Conservation (phyloP, 2,797 vertebrate genomes). For the Distichodus sexfasciatus region DNA sequence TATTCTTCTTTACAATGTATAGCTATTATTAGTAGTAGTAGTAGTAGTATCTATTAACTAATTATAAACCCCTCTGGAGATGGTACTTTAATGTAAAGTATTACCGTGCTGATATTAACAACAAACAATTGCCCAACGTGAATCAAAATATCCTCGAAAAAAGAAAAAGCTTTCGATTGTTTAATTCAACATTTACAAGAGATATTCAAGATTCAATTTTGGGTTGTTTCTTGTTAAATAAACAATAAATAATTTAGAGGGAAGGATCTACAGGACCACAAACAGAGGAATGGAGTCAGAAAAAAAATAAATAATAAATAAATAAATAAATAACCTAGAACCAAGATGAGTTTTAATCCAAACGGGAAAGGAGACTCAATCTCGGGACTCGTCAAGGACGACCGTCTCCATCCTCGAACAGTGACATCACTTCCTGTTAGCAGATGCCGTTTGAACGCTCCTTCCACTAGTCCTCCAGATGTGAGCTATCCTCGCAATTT, state of each 20-base stretch:
- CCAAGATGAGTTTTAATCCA: neutral
- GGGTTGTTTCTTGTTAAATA: neutral
- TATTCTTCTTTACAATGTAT: conserved; percentile 1
- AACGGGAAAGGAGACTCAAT: conserved; percentile 5
- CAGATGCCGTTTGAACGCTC: conserved; percentile 43
- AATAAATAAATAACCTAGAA: too few relatives aligned
- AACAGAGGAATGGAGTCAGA: conserved; percentile 11
- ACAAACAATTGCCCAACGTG: conserved; percentile 23
- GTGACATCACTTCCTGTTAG: conserved; percentile 57
- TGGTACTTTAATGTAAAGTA: conserved; percentile 50
- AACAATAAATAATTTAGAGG: conserved; percentile 3
- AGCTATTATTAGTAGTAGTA: too few relatives aligned
- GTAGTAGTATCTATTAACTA: conserved; percentile 5
- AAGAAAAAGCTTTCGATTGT: too few relatives aligned
- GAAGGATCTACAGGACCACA: conserved; percentile 13
- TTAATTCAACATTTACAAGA: conserved; percentile 28
- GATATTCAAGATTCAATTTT: conserved; percentile 4
- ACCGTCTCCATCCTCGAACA: conserved; percentile 21
- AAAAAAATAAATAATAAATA: neutral
- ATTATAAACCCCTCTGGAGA: conserved; percentile 28
- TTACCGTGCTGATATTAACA: conserved; percentile 36
- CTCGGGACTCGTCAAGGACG: conserved; percentile 12
- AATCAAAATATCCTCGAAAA: conserved; percentile 30
- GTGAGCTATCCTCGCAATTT: conserved; percentile 70
- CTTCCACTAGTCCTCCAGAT: conserved; percentile 43